A percentile compares a stretch with the other conserved stretches of the same genome.
Evolutionary conservation across 2,888 invertebrate genomes (phyloP).

Genomic region (Lasius platythorax): DNA sequence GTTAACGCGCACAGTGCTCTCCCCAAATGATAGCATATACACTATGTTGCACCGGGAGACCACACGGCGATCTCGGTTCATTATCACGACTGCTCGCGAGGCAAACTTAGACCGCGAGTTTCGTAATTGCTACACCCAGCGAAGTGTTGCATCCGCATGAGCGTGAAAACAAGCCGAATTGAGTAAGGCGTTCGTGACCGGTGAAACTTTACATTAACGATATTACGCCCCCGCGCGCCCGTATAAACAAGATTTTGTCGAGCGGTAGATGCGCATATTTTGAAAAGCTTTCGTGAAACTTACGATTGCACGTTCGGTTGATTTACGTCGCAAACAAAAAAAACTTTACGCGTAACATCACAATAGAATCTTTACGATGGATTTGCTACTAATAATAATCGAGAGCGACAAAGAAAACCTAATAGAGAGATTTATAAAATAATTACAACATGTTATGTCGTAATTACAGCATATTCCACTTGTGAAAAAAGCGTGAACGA

Average conservation of each 20-base stretch:
- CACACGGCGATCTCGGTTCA: constrained; percentile 48
- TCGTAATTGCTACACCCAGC: constrained; percentile 42
- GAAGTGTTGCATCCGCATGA: constrained; percentile 45
- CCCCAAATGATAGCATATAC: neutral
- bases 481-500: neutral
- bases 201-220: constrained; percentile 45
- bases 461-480: neutral
- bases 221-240: neutral
- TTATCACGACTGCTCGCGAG: constrained; percentile 45
- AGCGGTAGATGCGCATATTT: neutral
- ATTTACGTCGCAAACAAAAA: neutral
- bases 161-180: constrained; percentile 49
- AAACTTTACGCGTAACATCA: constrained; percentile 3
- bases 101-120: constrained; percentile 52
- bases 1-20: neutral
- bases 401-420: neutral
- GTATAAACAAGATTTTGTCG: constrained; percentile 27
- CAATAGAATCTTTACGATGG: neutral
- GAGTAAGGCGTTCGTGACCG: constrained; percentile 48
- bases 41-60: constrained; percentile 12
- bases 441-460: neutral
- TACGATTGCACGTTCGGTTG: neutral
- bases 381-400: neutral
- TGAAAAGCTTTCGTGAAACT: neutral
- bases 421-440: neutral